Base-by-base conservation (phyloP, 2,888 invertebrate genomes). In the Saturnia pavonia region DNA sequence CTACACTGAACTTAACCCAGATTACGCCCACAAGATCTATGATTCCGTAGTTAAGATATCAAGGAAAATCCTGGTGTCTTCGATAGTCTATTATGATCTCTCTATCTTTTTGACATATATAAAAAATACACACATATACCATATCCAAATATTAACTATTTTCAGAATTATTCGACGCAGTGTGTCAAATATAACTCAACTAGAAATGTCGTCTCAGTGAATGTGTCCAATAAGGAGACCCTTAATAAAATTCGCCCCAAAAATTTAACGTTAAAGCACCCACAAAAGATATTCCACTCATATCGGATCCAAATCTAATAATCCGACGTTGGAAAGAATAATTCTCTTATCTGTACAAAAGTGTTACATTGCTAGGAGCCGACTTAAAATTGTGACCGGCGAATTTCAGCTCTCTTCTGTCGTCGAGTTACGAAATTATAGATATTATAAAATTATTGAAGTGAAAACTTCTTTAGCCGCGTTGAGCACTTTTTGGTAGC, bases 301-400 rank as follows among this genome's bases (percentile, higher is more conserved):
- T 82, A 82, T 82, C 79, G 78, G 75, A 73, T 74, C 76, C 72
- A 78, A 79, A 84, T 84, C 82, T 81, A 83, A 84, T 85, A 83
- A 83, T 81, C 81, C 76, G 57, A 74, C 79, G 79, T 77, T 71
- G 73, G 72, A 76, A 76, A 77, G 79, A 81, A 81, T 83, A 82
- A 81, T 80, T 77, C 75, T 72, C 75, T 81, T 80, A 82, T 82
- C 81, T 76, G 75, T 67, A 71, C 75, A 75, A 76, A 77, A 80
- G 76, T 78, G 78, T 79, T 78, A 77, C 79, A 75, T 74, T 72
- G n/a, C 57, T 66, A 22, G 70, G 69, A 48, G 45, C 66, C 63
- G 45, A 67, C 72, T 69, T 71, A 66, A 75, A 76, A 76, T 74
- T 74, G 73, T 75, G 70, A 74, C 73, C 72, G 72, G 71, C 67